Evolutionary conservation across 2,888 invertebrate species (phyloP), one percentile per base, ranked within the genome.

Genomic region (Mythimna albipuncta): DNA sequence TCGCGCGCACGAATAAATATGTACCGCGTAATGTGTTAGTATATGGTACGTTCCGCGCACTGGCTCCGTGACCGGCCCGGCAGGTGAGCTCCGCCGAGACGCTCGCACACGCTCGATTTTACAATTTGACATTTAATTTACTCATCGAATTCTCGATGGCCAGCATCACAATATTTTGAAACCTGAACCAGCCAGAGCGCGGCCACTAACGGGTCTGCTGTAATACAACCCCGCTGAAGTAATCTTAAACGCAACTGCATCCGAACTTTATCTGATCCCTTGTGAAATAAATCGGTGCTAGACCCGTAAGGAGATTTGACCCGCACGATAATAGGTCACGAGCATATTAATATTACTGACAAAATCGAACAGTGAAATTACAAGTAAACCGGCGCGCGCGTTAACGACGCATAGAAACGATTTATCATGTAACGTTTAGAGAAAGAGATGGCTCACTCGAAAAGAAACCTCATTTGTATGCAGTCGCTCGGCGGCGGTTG

Each of bases 301-400:
- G 86, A 93, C 59, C 70, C 72, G 85, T 80, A 77, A 83, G 80
- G 76, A 87, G 95, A 95, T 95, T 85, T 93, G 92, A 95, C 93
- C 94, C 84, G 82, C 67, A 80, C 89, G 95, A 95, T 95, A 93
- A 92, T 93, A 92, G 95, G 93, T 94, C 94, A 94, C 89, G 85
- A 90, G 90, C 92, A 93, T 95, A 96, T 96, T 95, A 95, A 95
- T 95, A 93, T 93, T 92, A 93, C 94, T 90, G 93, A 93, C 94
- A 94, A 94, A 93, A 93, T 94, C 91, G 93, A 92, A 91, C 91
- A 92, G 93, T 93, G 89, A 94, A 93, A 93, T 93, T 93, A 94
- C 93, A 92, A 92, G 93, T 91, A 91, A 91, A 91, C 87, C 91
- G 88, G 91, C 90, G 89, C 89, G 91, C 90, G 91, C 91, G 93